Evolutionary conservation across 2,797 vertebrate species (phyloP).

Genomic region (Pseudotriccus pelzelni): DNA sequence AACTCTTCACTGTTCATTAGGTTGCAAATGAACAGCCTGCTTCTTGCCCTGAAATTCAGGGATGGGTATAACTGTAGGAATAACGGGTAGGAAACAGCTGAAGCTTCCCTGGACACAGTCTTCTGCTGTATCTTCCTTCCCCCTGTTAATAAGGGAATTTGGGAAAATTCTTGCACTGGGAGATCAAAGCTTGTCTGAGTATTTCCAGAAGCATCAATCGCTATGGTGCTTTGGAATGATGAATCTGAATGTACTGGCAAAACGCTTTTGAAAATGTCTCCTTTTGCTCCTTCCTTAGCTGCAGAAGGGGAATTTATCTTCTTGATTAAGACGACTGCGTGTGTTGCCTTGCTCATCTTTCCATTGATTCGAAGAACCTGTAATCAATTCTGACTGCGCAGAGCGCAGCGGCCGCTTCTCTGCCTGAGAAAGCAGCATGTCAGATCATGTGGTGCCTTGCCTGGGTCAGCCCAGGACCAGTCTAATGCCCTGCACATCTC

Average conservation of each 20-base stretch:
- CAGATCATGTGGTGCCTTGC: not conserved
- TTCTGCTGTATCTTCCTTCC: not conserved
- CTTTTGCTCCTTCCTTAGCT: not conserved
- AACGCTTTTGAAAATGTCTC: not conserved
- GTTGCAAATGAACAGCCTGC: not conserved
- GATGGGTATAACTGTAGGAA: not conserved
- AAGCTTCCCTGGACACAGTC: not conserved
- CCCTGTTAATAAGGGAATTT: not conserved
- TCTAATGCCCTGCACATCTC: not conserved
- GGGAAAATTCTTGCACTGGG: not conserved
- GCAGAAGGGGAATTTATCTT: not conserved
- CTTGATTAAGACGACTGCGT: not conserved
- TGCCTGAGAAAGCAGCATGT: not conserved
- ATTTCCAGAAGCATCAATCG: not conserved
- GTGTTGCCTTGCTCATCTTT: not conserved
- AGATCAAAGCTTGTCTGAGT: not conserved
- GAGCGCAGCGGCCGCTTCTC: not conserved
- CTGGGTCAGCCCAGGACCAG: not conserved
- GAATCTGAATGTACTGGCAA: not conserved
- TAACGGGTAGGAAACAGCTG: not conserved
- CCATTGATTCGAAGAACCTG: not conserved
- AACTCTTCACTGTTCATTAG: not conserved
- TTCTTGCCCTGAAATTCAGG: not conserved
- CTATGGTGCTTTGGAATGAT: not conserved
- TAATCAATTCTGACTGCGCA: rapidly evolving